These are phyloP conservation scores for Aurelia aurita DNA, from an alignment of 30 jellyfish, hydroid and myxozoan species.

Conservation along the genomic window DNA sequence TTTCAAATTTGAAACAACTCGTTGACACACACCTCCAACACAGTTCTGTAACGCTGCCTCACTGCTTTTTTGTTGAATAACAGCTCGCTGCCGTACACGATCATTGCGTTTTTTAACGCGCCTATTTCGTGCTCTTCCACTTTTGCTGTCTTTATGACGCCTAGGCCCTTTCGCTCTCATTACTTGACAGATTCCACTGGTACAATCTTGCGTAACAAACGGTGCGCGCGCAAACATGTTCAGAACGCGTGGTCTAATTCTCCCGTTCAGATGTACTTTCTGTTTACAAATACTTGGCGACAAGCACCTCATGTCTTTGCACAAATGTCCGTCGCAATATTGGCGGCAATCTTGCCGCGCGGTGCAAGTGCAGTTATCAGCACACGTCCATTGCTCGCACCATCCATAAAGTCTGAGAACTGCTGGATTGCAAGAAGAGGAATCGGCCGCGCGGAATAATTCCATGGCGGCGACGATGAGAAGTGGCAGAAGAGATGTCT, in stretches of 20 bases:
- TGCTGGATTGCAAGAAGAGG: slow-evolving; percentile 81
- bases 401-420: slow-evolving; percentile 65
- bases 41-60: slow-evolving; percentile 86
- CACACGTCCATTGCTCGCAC: slow-evolving; percentile 96
- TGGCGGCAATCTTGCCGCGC: slow-evolving; percentile 85
- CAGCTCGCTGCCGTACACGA: slow-evolving; percentile 11
- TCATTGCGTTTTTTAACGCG: neutral
- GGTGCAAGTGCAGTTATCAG: slow-evolving; percentile 77
- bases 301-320: slow-evolving; percentile 78
- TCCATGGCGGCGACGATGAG: slow-evolving; percentile 12
- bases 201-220: slow-evolving; percentile 86
- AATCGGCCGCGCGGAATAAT: slow-evolving; percentile 1
- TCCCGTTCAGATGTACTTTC: slow-evolving; percentile 70
- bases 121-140: neutral
- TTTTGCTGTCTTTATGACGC: slow-evolving; percentile 1
- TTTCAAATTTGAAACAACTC: slow-evolving; percentile 62
- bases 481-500: slow-evolving; percentile 4
- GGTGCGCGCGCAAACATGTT: slow-evolving; percentile 87
- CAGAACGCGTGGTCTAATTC: slow-evolving; percentile 65
- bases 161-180: slow-evolving; percentile 81
- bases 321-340: slow-evolving; percentile 69
- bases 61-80: neutral
- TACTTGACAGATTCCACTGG: slow-evolving; percentile 76
- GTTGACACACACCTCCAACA: slow-evolving; percentile 75
- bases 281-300: slow-evolving; percentile 86